Evolutionary conservation across 2,797 vertebrate genomes (phyloP), one percentile per base, ranked within the genome.

Genomic region (Periophthalmus magnuspinnatus): DNA sequence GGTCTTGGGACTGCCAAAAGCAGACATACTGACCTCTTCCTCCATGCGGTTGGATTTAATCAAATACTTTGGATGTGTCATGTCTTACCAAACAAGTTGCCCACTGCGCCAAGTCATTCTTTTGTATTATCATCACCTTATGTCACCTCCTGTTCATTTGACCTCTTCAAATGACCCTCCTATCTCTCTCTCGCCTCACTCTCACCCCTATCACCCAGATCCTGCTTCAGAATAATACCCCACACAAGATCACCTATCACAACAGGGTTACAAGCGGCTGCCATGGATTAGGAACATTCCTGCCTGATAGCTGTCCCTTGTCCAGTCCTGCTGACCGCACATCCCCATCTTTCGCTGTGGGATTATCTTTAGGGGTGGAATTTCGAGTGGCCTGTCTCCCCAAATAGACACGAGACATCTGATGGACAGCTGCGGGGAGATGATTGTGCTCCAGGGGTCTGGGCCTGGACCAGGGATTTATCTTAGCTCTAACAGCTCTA

Each of bases 401-500:
- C 81, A 91, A 93, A 93, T 93, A 93, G 90, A 91, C 72, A 48
- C 61, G 36, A 74, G 79, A 83, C 76, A 84, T 86, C 80, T 86
- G 89, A 90, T 71, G 75, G 77, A 86, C 89, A 90, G 85, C 90
- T 90, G 91, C 84, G 4, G 80, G 71, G 69, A 72, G 77, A 50
- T 66, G 78, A 75, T 62, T 80, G 79, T 75, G 71, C 70, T 81
- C 59, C 70, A 62, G 77, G 82, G 81, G 67, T 82, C 58, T 19
- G 69, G 54, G 81, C 16, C 77, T 68, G 78, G 81, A 81, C 84
- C 73, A 78, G 63, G 76, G 84, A 76, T 89, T 88, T 79, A 72
- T 17, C 10, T 36, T 36, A 36, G 58, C 33, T 11, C 58, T 58
- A 33, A 36, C 58, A 1, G 33, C 70, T 59, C 77, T 65, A 79